These are phyloP conservation scores for Crotalus horridus DNA, from an alignment of 2,113 vertebrate genomes.

Conservation along the genomic window DNA sequence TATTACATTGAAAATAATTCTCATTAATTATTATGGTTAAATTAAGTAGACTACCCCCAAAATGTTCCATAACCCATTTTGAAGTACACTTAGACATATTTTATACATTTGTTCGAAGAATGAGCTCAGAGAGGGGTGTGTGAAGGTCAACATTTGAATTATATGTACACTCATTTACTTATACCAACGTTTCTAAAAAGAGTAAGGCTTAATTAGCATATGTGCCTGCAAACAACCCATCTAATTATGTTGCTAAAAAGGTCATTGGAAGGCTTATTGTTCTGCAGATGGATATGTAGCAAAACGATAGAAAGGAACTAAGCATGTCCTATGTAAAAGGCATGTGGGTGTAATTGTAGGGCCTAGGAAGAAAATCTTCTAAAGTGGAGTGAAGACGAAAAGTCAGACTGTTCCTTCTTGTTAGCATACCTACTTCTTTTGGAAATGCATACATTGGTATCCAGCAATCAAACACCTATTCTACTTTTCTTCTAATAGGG, in stretches of 20 bases:
- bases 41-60: not conserved
- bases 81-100: not conserved
- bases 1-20: not conserved
- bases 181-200: conserved; percentile 10
- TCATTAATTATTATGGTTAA: not conserved
- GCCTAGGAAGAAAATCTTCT: not conserved
- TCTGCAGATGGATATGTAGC: not conserved
- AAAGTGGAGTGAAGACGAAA: not conserved
- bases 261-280: conserved; percentile 14
- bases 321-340: not conserved
- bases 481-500: not conserved
- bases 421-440: not conserved
- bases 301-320: not conserved
- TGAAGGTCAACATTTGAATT: not conserved
- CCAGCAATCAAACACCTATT: not conserved
- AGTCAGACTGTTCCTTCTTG: not conserved
- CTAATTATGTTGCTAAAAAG: conserved; percentile 19
- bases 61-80: not conserved
- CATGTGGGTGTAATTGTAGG: not conserved
- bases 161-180: not conserved
- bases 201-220: not conserved
- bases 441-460: not conserved
- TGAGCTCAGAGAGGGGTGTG: not conserved
- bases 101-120: not conserved
- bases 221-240: not conserved